These are phyloP conservation scores for Hippocampus zosterae DNA, from an alignment of 2,113 vertebrate species.

Conservation along the genomic window DNA sequence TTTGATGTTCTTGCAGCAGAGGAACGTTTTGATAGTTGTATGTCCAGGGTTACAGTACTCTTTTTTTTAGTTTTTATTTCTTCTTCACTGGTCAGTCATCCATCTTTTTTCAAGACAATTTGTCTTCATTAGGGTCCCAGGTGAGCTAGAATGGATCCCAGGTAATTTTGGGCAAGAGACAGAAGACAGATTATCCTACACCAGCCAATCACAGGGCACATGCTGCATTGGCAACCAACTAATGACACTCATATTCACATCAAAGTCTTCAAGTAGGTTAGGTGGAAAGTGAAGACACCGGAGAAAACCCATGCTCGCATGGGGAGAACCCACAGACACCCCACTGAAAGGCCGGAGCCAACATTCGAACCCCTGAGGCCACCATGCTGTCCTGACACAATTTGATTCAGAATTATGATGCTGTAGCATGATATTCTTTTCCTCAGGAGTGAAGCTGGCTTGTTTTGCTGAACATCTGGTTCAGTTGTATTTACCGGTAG, in stretches of 20 bases:
- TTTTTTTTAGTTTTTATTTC: not conserved
- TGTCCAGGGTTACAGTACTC: not conserved
- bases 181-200: no score
- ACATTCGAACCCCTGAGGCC: not conserved
- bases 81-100: not conserved
- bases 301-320: no score
- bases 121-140: not conserved
- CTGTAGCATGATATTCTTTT: not conserved
- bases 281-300: no score
- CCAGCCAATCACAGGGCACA: no score
- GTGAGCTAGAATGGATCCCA: no score
- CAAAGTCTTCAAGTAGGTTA: no score
- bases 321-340: no score
- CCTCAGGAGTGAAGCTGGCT: not conserved
- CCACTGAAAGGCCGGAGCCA: not conserved
- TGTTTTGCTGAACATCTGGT: slow-evolving; percentile 2
- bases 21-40: no score
- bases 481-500: not conserved
- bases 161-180: no score
- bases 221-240: no score
- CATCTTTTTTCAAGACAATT: not conserved
- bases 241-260: no score
- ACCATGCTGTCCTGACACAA: not conserved
- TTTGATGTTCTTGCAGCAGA: no score
- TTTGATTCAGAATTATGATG: not conserved